Evolutionary conservation across 2,797 vertebrate species (phyloP).

Genomic region (Myotis daubentonii): DNA sequence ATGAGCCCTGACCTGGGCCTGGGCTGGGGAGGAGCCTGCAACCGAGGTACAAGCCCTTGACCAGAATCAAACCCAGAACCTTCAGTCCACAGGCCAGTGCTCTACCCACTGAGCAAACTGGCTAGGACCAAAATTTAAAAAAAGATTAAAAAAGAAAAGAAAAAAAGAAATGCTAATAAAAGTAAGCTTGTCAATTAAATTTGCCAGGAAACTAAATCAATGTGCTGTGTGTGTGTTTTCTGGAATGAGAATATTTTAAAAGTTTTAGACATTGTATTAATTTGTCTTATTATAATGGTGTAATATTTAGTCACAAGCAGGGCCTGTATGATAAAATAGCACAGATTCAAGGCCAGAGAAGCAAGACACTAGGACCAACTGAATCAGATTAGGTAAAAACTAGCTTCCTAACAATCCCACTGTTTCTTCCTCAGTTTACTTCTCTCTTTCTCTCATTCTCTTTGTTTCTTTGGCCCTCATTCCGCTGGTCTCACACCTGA

Average conservation of each 20-base stretch:
- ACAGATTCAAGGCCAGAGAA: conserved; percentile 14
- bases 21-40: too few relatives aligned
- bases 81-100: too few relatives aligned
- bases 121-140: too few relatives aligned
- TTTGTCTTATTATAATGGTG: neutral
- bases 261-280: neutral
- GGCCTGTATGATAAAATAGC: neutral
- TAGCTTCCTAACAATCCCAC: neutral
- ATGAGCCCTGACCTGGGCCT: too few relatives aligned
- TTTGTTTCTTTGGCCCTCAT: neutral
- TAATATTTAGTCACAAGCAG: neutral
- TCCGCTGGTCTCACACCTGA: neutral
- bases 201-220: neutral
- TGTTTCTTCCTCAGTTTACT: neutral
- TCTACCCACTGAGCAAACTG: too few relatives aligned
- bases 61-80: too few relatives aligned
- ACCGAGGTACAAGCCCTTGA: too few relatives aligned
- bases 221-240: neutral
- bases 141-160: too few relatives aligned
- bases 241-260: conserved; percentile 8
- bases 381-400: neutral
- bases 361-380: neutral
- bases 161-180: neutral
- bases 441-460: neutral
- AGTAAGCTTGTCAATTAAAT: neutral